Evolutionary conservation across 2,113 vertebrate genomes (phyloP).

Genomic region (Pseudorhombus dupliciocellatus): DNA sequence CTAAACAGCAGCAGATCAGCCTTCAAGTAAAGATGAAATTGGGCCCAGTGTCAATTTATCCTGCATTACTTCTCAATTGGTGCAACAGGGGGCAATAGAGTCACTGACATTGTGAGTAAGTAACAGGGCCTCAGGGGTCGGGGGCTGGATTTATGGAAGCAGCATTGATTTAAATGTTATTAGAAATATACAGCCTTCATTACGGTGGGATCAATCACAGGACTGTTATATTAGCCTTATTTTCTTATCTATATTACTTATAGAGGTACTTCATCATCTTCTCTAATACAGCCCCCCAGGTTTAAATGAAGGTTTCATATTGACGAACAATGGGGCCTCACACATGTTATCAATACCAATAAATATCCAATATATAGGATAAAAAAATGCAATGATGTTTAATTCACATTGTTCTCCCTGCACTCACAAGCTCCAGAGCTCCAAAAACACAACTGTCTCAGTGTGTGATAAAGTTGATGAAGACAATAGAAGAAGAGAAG

Average conservation of each 20-base stretch:
- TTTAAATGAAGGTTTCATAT: too few species aligned
- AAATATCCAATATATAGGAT: too few species aligned
- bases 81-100: constrained; percentile 69
- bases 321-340: too few species aligned
- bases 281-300: too few species aligned
- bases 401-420: too few species aligned
- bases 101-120: constrained; percentile 63
- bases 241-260: too few species aligned
- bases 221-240: background rate
- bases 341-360: too few species aligned
- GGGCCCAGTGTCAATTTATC: constrained; percentile 75
- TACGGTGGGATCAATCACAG: background rate
- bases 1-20: constrained; percentile 66
- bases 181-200: background rate
- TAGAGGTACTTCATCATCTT: background rate
- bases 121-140: constrained; percentile 1
- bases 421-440: too few species aligned
- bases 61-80: constrained; percentile 70
- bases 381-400: too few species aligned
- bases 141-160: constrained; percentile 8
- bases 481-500: too few species aligned
- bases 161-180: constrained; percentile 5
- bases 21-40: constrained; percentile 74
- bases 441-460: too few species aligned
- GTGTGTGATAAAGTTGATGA: too few species aligned